Conservation (phyloP, 2,888 invertebrate genomes). For the Brenthis hecate region DNA sequence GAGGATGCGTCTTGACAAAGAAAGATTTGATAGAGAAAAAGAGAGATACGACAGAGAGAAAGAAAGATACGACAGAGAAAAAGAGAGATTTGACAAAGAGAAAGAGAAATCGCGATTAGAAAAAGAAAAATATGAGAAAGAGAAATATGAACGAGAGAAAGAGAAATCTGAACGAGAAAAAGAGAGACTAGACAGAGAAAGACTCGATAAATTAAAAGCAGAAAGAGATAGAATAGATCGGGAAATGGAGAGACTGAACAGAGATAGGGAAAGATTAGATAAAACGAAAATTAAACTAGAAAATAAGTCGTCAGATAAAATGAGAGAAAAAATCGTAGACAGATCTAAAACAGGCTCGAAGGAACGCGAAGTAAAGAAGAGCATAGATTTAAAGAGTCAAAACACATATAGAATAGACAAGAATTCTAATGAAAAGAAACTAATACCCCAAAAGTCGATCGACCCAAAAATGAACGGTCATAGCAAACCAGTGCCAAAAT, state of each 20-base stretch:
- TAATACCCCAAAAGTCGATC: conserved; percentile 51
- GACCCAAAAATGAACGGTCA: conserved; percentile 62
- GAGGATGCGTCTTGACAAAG: conserved; percentile 43
- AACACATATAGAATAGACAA: conserved; percentile 79
- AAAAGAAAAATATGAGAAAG: conserved; percentile 49
- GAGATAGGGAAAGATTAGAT: conserved; percentile 67
- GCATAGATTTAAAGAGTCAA: conserved; percentile 74
- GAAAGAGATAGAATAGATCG: conserved; percentile 72
- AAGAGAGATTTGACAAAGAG: conserved; percentile 48
- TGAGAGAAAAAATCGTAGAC: conserved; percentile 55
- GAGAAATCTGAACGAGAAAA: conserved; percentile 54
- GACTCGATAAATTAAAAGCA: conserved; percentile 67
- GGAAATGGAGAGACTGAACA: conserved; percentile 68
- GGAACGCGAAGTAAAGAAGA: conserved; percentile 58
- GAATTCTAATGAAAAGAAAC: conserved; percentile 59
- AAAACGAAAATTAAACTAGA: conserved; percentile 68
- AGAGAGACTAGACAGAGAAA: conserved; percentile 61
- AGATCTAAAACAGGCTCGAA: conserved; percentile 52
- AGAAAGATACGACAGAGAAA: conserved; percentile 47
- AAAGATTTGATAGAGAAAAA: conserved; percentile 41
- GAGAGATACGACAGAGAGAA: conserved; percentile 49
- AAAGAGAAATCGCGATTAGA: conserved; percentile 46
- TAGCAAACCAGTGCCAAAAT: conserved; percentile 61
- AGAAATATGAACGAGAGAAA: conserved; percentile 46
- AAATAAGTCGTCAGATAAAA: conserved; percentile 52